Base-by-base conservation (phyloP, 2,888 invertebrate genomes). In the Tetragonula carbonaria region DNA sequence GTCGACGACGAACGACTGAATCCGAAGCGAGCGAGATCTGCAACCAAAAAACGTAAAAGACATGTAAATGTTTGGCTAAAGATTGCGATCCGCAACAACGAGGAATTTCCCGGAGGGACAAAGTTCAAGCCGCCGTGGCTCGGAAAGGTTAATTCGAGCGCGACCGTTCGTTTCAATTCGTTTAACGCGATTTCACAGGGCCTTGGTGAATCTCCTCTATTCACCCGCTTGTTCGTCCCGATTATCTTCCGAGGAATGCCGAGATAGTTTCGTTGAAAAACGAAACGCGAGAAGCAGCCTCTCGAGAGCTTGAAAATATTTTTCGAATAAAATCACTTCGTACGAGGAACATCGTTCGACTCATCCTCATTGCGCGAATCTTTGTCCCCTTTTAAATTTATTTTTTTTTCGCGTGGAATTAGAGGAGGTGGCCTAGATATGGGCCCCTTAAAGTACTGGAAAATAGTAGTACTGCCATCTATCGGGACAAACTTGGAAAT, bases 21-120 rank as follows among this genome's bases (percentile, higher is more conserved):
- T 84, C 79, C 80, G 82, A 76, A 75, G 66, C 75, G 74, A 71
- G 74, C 65, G 83, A 71, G 87, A 91, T 91, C 93, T 93, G 93
- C 28, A 86, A 92, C 72, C 86, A 93, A 62, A 91, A 92, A 65
- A 91, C 45, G 28, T 74, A 86, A 21, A 16, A 18, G 21, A 11
- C 16, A 11, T n/a, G 63, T 23, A 16, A 28, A 23, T 23, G 23
- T 45, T 5, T 33, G 13, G n/a, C 28, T 23, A 8, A 18, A 28
- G 28, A 38, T 13, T 18, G 18, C 11, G 23, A n/a, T 23, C 45
- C 4, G 2, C 57, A 6, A 21, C 67, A 18, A 18, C 23, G 11
- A 28, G 28, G 16, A 53, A 11, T 21, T 50, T 57, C 33, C 2
- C 21, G 45, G 38, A 23, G 51, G 14, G 38, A 8, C 45, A 38